A percentile compares a stretch with the other conserved stretches of the same genome.
Evolutionary conservation across 2,888 invertebrate species (phyloP).

Genomic region (Sturmia bella): DNA sequence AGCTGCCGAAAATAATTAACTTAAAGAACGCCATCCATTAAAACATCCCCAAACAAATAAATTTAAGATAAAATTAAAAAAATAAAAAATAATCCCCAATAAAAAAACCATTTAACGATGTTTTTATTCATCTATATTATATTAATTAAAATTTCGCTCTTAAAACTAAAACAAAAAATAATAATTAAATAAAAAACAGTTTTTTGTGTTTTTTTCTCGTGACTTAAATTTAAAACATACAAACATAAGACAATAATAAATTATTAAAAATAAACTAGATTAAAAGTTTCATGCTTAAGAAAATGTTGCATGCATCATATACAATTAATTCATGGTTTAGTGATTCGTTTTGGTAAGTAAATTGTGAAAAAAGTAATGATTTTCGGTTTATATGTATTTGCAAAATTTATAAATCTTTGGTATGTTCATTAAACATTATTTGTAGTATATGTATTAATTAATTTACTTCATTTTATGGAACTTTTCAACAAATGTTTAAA

Average conservation of each 20-base stretch:
- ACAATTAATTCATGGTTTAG: constrained; percentile 60
- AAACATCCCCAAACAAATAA: background rate
- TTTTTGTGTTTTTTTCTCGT: constrained; percentile 15
- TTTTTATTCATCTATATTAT: constrained; percentile 7
- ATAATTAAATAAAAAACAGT: constrained; percentile 2
- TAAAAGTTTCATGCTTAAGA: constrained; percentile 49
- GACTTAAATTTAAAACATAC: constrained; percentile 49
- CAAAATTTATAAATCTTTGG: constrained; percentile 30
- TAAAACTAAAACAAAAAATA: constrained; percentile 41
- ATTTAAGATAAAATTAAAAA: background rate
- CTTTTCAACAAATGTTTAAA: background rate
- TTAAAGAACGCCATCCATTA: background rate
- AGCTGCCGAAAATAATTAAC: constrained; percentile 33
- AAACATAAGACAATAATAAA: constrained; percentile 28
- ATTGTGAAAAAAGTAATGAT: background rate
- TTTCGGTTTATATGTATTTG: constrained; percentile 4
- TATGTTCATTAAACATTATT: background rate
- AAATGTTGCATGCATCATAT: constrained; percentile 47
- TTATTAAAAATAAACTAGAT: constrained; percentile 54
- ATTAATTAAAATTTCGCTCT: constrained; percentile 35
- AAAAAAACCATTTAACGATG: background rate
- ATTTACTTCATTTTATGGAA: background rate
- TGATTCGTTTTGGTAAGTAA: constrained; percentile 59
- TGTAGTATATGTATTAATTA: background rate
- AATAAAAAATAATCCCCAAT: background rate